Base-by-base conservation (phyloP, 37 sponge, comb jelly and placozoan species). In the Geodia barretti region DNA sequence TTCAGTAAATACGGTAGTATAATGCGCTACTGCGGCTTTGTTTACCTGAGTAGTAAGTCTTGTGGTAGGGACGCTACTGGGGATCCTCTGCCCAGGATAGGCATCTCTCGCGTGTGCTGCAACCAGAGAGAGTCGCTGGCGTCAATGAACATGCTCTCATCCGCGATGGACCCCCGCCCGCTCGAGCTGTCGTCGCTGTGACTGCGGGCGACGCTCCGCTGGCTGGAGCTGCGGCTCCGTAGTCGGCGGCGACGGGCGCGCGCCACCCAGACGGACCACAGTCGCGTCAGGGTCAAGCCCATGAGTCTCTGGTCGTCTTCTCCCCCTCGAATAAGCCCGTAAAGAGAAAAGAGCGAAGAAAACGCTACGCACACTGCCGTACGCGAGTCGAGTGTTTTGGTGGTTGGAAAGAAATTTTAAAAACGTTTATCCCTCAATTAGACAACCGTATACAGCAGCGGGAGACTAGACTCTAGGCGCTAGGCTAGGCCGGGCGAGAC, bases 31-130 rank as follows among this genome's bases (percentile, higher is more conserved):
- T 26, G 2, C 62, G 24, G 67, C 86, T 78, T n/a, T n/a, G n/a
- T n/a, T 7, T 60, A 86, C 87, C 58, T 79, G 26, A 86, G 37
- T 30, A 86, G 31, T 5, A 86, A 62, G 36, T 86, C 87, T 25
- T 79, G 80, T 0, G 87, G 75, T 31, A 86, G 70, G 28, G 62
- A 66, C 60, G 54, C 58, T 11, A 86, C 41, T 0, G 87, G 80
- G 37, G 68, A 39, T 29, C 60, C 66, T 23, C 77, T 26, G 25
- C 38, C 41, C 11, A 64, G 40, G 41, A 64, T 77, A 23, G 39
- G 54, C 11, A 47, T 7, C 54, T 47, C 54, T 47, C 54, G 54
- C 7, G 54, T 17, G n/a, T n/a, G n/a, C 54, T 47, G 54, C 14
- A 47, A 14, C 54, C 11, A 14, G 54, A 47, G 7, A 47, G 54